Evolutionary conservation across 2,888 invertebrate genomes (phyloP).

Genomic region (Prosapia bicincta): DNA sequence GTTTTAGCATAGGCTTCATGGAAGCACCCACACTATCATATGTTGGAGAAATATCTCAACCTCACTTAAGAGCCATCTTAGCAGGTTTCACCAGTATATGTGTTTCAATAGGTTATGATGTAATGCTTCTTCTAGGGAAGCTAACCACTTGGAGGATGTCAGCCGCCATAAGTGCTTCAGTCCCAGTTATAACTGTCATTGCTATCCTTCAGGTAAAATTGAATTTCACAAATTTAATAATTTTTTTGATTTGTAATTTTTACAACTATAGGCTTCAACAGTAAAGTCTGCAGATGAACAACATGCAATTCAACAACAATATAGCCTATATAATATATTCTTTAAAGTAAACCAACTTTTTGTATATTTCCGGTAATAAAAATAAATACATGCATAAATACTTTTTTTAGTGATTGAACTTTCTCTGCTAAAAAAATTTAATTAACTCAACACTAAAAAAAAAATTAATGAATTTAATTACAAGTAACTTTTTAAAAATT

Average conservation of each 20-base stretch:
- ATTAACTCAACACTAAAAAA: too few species aligned
- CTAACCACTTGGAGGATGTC: slow-evolving; percentile 54
- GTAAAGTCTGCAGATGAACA: too few species aligned
- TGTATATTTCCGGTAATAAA: too few species aligned
- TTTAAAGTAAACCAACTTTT: too few species aligned
- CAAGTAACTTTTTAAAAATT: too few species aligned
- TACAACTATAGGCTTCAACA: too few species aligned
- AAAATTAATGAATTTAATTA: too few species aligned
- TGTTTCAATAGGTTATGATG: slow-evolving; percentile 52
- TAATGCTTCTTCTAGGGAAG: slow-evolving; percentile 53
- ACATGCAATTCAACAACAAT: neutral
- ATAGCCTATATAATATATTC: neutral
- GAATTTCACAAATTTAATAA: too few species aligned
- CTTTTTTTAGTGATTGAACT: too few species aligned
- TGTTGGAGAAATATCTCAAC: slow-evolving; percentile 57
- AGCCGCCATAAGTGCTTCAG: slow-evolving; percentile 50
- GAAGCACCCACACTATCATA: slow-evolving; percentile 58
- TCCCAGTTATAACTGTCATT: slow-evolving; percentile 52
- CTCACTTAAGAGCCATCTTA: slow-evolving; percentile 52
- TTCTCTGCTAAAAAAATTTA: too few species aligned
- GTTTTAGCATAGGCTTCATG: slow-evolving; percentile 54
- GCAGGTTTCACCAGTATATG: slow-evolving; percentile 52
- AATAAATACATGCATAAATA: too few species aligned
- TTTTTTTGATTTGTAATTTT: too few species aligned
- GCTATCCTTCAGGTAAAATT: slow-evolving; percentile 47